Evolutionary conservation across 2,797 vertebrate species (phyloP).

Genomic region (Oophaga sylvatica): DNA sequence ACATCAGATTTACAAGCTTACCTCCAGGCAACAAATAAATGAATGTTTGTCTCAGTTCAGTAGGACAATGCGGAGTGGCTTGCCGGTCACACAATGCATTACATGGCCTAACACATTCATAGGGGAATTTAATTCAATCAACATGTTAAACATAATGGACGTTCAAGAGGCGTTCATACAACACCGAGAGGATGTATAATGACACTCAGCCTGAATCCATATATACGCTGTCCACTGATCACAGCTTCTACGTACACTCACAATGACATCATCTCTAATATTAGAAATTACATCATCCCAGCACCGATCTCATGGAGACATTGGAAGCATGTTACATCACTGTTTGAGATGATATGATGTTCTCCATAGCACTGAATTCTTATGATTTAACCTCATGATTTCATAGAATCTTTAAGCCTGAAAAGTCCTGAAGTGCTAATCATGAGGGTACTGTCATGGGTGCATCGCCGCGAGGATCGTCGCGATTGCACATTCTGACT

Average conservation of each 20-base stretch:
- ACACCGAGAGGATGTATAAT: not conserved
- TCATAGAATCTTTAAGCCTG: not conserved
- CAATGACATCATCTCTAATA: slow-evolving; percentile 20
- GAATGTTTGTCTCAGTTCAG: slow-evolving; percentile 2
- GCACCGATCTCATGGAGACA: not conserved
- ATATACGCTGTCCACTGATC: not conserved
- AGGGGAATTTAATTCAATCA: not conserved
- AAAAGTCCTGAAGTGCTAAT: not conserved
- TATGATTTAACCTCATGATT: not conserved
- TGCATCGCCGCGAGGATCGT: too few species aligned
- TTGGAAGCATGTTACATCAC: not conserved
- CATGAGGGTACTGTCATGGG: too few species aligned
- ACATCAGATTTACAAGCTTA: slow-evolving; percentile 21
- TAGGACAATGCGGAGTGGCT: not conserved
- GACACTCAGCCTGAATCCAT: not conserved
- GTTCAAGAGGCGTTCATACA: not conserved
- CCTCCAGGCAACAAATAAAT: slow-evolving; percentile 25
- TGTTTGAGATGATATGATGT: not conserved
- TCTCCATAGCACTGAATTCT: not conserved
- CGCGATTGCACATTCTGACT: too few species aligned
- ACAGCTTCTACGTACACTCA: not conserved
- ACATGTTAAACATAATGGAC: not conserved
- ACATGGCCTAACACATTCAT: not conserved
- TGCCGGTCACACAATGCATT: not conserved
- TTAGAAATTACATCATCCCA: slow-evolving; percentile 1